These are phyloP conservation scores for Zelostemma sp. DNA, from an alignment of 1,140 invertebrate genomes.

Conservation along the genomic window DNA sequence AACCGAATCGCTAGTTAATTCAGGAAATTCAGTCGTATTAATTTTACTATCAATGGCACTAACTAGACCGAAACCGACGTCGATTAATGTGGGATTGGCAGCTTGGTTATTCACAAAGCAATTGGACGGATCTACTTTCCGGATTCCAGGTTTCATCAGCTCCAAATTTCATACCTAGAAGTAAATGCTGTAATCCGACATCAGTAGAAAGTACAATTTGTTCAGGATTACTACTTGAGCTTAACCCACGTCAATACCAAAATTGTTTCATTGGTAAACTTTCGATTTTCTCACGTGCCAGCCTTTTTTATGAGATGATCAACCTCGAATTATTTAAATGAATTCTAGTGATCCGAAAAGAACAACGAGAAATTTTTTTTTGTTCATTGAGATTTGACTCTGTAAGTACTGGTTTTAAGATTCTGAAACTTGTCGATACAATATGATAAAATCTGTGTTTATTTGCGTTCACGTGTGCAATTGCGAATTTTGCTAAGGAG, in stretches of 20 bases:
- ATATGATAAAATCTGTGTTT: too few species aligned
- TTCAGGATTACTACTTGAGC: constrained; percentile 18
- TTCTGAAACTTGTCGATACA: too few species aligned
- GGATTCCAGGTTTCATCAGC: constrained; percentile 26
- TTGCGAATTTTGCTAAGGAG: too few species aligned
- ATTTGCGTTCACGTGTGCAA: too few species aligned
- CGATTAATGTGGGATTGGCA: constrained; percentile 2
- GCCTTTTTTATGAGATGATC: too few species aligned
- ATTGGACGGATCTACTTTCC: constrained; percentile 16
- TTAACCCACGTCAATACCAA: constrained; percentile 25
- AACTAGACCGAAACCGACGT: constrained; percentile 7
- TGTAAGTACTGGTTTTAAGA: too few species aligned
- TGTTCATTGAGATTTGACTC: too few species aligned
- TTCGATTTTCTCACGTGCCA: too few species aligned
- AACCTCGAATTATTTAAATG: too few species aligned
- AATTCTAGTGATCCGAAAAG: too few species aligned
- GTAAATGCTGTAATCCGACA: constrained; percentile 27
- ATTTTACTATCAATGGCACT: constrained; percentile 20
- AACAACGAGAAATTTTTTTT: too few species aligned
- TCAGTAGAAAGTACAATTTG: constrained; percentile 11
- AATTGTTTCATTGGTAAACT: too few species aligned
- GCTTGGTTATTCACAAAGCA: constrained; percentile 40
- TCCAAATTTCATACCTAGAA: constrained; percentile 25
- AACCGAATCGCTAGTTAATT: constrained; percentile 28
- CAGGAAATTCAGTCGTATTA: constrained; percentile 15